Percentiles rank a stretch among this genome's conserved stretches.
Evolutionary conservation across 2,113 vertebrate genomes (phyloP).

Genomic region (Gobius niger): DNA sequence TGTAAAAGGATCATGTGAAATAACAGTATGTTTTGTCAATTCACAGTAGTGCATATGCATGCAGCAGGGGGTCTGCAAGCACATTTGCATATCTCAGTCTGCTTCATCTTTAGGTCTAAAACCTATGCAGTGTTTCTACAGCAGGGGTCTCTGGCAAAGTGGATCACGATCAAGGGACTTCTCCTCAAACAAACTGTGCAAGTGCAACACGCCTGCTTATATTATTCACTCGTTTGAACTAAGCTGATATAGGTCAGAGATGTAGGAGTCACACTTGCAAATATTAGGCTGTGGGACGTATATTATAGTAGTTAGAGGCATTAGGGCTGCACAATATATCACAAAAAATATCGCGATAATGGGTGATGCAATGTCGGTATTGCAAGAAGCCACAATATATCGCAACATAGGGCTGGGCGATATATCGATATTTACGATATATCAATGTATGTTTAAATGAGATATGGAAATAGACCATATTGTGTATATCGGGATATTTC

Average conservation of each 20-base stretch:
- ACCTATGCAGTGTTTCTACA: constrained; percentile 1
- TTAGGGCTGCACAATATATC: too few species aligned
- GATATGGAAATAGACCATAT: too few species aligned
- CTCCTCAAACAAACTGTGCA: constrained; percentile 3
- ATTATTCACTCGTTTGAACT: not conserved
- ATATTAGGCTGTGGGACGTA: not conserved
- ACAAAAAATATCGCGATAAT: too few species aligned
- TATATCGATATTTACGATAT: too few species aligned
- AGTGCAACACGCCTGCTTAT: not conserved
- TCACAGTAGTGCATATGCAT: not conserved
- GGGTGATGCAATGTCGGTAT: too few species aligned
- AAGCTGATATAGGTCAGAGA: not conserved
- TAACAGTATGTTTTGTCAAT: not conserved
- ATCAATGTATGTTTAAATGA: too few species aligned
- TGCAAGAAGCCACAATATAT: too few species aligned
- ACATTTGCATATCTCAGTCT: not conserved
- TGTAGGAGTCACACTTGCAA: not conserved
- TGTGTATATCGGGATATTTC: too few species aligned
- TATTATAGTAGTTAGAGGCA: too few species aligned
- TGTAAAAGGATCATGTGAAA: not conserved
- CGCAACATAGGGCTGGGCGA: too few species aligned
- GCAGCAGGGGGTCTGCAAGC: not conserved
- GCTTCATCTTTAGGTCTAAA: not conserved
- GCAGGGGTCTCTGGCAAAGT: not conserved
- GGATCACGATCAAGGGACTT: constrained; percentile 5